A percentile compares a stretch with the other conserved stretches of the same genome.
Conservation (phyloP, 2,113 vertebrate genomes). For the Lepisosteus osseus region DNA sequence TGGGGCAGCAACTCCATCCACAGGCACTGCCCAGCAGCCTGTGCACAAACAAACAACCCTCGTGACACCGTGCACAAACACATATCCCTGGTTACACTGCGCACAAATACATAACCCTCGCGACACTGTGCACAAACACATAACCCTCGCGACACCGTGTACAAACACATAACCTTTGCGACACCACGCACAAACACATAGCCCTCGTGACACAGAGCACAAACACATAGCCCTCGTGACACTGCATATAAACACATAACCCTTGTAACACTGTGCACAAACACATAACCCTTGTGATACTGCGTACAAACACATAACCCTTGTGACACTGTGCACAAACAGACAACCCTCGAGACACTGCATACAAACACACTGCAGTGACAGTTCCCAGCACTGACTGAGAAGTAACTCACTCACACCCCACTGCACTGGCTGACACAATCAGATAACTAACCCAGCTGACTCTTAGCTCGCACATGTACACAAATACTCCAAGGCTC, state of each 20-base stretch:
- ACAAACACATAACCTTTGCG: background rate
- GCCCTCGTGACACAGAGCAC: background rate
- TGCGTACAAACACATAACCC: background rate
- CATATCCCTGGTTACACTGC: no score
- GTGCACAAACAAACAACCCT: background rate
- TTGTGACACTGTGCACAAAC: background rate
- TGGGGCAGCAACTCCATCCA: conserved; percentile 75
- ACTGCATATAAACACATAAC: background rate
- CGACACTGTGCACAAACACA: background rate
- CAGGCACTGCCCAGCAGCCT: conserved; percentile 42
- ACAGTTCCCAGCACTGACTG: background rate
- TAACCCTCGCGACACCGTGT: no score
- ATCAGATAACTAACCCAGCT: no score
- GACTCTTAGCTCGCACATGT: no score
- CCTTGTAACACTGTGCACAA: no score
- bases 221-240: background rate
- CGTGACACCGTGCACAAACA: background rate
- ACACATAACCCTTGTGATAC: background rate
- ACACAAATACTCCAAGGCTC: no score
- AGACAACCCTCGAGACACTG: background rate
- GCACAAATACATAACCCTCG: background rate
- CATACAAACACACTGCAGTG: background rate
- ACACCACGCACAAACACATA: background rate
- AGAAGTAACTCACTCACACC: no score
- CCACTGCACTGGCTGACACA: no score